Evolutionary conservation across 1,140 invertebrate species (phyloP), one percentile per base, ranked within the genome.

Genomic region (Drosophila sturtevanti): DNA sequence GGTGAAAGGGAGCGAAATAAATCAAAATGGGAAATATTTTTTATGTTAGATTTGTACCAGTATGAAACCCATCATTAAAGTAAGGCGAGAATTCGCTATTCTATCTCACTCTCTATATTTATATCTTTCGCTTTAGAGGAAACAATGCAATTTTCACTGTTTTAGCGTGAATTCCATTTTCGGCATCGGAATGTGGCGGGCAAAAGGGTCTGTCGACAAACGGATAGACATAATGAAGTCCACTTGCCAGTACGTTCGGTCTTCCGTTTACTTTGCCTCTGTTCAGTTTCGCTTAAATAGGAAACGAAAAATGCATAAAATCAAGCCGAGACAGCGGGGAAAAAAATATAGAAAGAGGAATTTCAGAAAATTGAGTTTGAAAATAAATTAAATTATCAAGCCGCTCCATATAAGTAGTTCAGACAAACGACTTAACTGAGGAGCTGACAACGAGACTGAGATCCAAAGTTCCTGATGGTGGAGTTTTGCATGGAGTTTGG

Each of bases 361-460:
- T 79, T 65, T 59, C 38, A 56, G 72, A 76, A 84, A 48, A 84
- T 79, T 84, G 80, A 84, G 80, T 84, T 84, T 84, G 81, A 84
- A 82, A 82, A 79, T 79, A 82, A 82, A 84, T 84, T 79, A 84
- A 84, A 84, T 84, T 84, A 84, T 84, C 80, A 73, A 65, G 67
- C 52, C 67, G 63, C 44, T 62, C 62, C 80, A 84, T 72, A 54
- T 72, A 84, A 84, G 80, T 82, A 84, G 80, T 78, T 70, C 52
- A 44, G 60, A 68, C 68, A 63, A 51, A 60, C 34, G 41, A 48
- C 41, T 48, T 48, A 48, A 56, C n/a, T 63, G 60, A 18, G 22
- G 12, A 18, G 27, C 37, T 37, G 60, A 27, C 63, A 48, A 51
- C 34, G 41, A 48, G 41, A 48, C 41, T 10, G 41, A 48, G 41